These are phyloP conservation scores for Sphaerodactylus townsendi DNA, from an alignment of 2,113 vertebrate species.

Conservation along the genomic window DNA sequence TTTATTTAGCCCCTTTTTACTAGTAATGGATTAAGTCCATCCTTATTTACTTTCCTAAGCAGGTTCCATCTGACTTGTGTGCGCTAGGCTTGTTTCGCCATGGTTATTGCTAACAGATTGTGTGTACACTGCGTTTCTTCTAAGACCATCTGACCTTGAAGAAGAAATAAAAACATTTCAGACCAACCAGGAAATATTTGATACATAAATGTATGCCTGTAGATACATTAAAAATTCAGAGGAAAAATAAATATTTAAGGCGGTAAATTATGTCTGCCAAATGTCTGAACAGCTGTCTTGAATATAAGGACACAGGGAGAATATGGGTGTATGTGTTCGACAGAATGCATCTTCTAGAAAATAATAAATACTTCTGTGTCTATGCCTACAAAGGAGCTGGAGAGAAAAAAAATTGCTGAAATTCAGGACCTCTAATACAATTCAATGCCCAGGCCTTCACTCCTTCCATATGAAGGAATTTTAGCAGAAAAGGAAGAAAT, in stretches of 20 bases:
- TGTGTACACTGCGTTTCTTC: constrained; percentile 81
- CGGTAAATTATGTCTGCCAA: constrained; percentile 81
- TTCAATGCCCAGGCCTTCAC: not conserved
- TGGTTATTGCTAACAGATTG: constrained; percentile 74
- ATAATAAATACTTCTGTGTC: constrained; percentile 38
- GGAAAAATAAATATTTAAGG: constrained; percentile 84
- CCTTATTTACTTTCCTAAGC: constrained; percentile 67
- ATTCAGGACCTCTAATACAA: not conserved
- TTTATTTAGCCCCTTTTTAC: constrained; percentile 41
- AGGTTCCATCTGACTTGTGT: constrained; percentile 75
- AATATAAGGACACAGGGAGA: constrained; percentile 71
- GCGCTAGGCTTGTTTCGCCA: constrained; percentile 78
- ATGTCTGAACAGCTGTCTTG: constrained; percentile 77
- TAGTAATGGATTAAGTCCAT: constrained; percentile 66
- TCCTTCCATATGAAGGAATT: not conserved
- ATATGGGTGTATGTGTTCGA: constrained; percentile 69
- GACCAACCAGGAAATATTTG: constrained; percentile 82
- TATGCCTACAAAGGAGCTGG: constrained; percentile 35
- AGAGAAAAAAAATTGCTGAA: constrained; percentile 25
- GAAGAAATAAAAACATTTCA: constrained; percentile 81
- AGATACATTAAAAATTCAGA: constrained; percentile 81
- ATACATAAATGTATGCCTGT: constrained; percentile 77
- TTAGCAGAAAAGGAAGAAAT: not conserved
- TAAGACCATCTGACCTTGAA: constrained; percentile 83
- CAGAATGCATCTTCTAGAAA: constrained; percentile 59